phyloP scores from a whole-genome alignment of 1,140 invertebrate species.

The Formica selysi region DNA sequence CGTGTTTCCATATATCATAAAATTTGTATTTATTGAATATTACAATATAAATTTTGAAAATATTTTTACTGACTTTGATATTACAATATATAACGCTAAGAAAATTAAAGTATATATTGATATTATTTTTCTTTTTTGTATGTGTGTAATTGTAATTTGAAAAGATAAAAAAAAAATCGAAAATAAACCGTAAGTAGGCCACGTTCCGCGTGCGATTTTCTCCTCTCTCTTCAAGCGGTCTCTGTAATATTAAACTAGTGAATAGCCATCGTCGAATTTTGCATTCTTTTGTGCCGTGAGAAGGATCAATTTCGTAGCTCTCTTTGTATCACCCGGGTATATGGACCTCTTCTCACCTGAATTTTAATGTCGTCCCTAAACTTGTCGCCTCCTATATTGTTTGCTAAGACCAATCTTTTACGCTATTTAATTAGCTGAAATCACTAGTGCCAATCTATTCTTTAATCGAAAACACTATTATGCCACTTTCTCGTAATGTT shows the following conservation, averaged over 20 bases:
- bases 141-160: not conserved
- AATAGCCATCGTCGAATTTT: conserved; percentile 66
- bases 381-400: conserved; percentile 3
- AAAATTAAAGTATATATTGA: not conserved
- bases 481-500: not conserved
- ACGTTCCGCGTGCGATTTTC: conserved; percentile 13
- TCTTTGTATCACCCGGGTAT: conserved; percentile 35
- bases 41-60: too few species aligned
- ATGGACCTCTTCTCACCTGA: conserved; percentile 18
- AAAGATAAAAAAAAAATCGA: not conserved
- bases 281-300: conserved; percentile 67
- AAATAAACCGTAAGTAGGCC: conserved; percentile 32
- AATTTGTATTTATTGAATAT: not conserved
- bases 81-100: not conserved
- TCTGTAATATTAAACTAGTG: conserved; percentile 56
- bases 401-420: conserved; percentile 19
- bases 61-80: too few species aligned
- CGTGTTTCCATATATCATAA: not conserved
- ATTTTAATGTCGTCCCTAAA: conserved; percentile 33
- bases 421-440: conserved; percentile 10
- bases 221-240: not conserved
- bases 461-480: not conserved
- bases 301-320: conserved; percentile 46
- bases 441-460: not conserved
- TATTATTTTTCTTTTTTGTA: not conserved